Conservation (phyloP, 2,888 invertebrate species). For the Blastobasis adustella region DNA sequence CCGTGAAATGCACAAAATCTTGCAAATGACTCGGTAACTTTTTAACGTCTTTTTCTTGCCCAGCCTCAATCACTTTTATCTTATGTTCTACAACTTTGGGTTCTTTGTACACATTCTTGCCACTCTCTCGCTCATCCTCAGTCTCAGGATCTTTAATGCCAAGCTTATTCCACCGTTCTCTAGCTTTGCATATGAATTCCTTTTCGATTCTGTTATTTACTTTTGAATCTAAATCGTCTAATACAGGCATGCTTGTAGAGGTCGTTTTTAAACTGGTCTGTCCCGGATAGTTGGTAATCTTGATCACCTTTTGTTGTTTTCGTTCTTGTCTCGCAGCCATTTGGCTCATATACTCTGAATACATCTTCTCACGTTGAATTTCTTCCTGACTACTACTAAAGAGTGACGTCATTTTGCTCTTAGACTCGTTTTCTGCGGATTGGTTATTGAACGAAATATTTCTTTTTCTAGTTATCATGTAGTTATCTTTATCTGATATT, state of each 20-base stretch:
- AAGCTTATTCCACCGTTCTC: conserved; percentile 80
- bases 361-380: conserved; percentile 86
- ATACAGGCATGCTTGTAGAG: conserved; percentile 53
- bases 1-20: conserved; percentile 82
- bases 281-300: conserved; percentile 78
- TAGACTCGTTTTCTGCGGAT: conserved; percentile 23
- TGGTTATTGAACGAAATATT: conserved; percentile 47
- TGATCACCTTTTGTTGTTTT: conserved; percentile 86
- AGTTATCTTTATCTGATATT: conserved; percentile 42
- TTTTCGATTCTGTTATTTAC: conserved; percentile 77
- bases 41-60: conserved; percentile 75
- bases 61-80: conserved; percentile 80
- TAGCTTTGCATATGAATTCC: conserved; percentile 86
- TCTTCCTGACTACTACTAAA: conserved; percentile 81
- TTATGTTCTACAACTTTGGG: conserved; percentile 64
- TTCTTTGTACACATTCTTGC: conserved; percentile 46
- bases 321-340: conserved; percentile 86
- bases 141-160: conserved; percentile 80
- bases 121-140: conserved; percentile 70
- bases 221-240: conserved; percentile 50
- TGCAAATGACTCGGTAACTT: conserved; percentile 85
- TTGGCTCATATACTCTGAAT: conserved; percentile 86
- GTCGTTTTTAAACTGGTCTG: conserved; percentile 28
- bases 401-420: conserved; percentile 39
- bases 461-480: conserved; percentile 55